Conservation (phyloP, 2,113 vertebrate genomes). For the Petromus typicus region DNA sequence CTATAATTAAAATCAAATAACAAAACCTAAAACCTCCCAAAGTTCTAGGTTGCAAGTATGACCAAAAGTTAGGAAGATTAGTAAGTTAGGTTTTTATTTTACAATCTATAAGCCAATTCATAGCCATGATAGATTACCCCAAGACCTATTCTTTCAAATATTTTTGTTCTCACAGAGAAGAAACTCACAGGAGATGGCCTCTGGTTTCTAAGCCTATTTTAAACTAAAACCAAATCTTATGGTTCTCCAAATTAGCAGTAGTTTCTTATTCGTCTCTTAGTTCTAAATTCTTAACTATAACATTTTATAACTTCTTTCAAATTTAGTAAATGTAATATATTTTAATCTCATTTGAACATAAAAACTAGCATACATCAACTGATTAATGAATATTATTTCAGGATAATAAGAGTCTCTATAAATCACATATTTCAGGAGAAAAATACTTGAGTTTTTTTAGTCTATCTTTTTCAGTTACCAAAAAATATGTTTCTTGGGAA, state of each 20-base stretch:
- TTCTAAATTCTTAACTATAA: background rate
- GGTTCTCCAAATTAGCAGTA: background rate
- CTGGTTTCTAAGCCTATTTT: conserved; percentile 3
- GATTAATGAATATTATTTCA: background rate
- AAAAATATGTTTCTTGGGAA: background rate
- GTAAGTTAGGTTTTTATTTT: background rate
- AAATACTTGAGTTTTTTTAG: background rate
- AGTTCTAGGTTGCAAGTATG: background rate
- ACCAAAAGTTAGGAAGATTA: background rate
- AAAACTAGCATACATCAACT: background rate
- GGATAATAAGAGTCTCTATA: background rate
- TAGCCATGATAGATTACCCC: background rate
- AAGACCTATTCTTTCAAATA: background rate
- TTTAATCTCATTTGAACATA: background rate
- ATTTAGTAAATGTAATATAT: background rate
- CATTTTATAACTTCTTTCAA: too few species aligned
- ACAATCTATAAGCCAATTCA: background rate
- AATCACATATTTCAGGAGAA: background rate
- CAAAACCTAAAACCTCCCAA: conserved; percentile 9
- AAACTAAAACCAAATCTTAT: background rate
- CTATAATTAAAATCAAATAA: conserved; percentile 38
- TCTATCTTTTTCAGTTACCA: background rate
- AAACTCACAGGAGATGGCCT: background rate
- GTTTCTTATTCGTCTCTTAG: background rate
- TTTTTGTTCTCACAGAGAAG: conserved; percentile 34